phyloP scores from a whole-genome alignment of 2,888 invertebrate genomes.

The Melanophora roralis region DNA sequence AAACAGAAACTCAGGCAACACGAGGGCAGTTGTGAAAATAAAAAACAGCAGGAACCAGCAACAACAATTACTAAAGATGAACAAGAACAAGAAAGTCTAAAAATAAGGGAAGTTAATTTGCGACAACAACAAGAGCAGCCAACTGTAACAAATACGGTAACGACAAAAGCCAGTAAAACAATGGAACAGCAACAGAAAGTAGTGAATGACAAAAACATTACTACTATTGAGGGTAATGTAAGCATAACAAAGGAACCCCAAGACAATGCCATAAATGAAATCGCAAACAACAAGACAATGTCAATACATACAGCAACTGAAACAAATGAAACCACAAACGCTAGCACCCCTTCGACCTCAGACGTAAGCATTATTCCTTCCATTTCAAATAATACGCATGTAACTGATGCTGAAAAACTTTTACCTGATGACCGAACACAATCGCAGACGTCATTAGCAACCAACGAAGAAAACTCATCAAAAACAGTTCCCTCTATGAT shows the following conservation, averaged over 20 bases:
- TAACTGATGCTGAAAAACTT: background rate
- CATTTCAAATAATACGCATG: background rate
- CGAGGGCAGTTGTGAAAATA: constrained; percentile 35
- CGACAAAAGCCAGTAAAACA: constrained; percentile 38
- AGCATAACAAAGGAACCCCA: too few species aligned
- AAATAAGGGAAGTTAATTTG: constrained; percentile 33
- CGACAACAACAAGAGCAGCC: constrained; percentile 22
- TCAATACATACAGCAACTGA: constrained; percentile 30
- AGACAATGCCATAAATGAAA: constrained; percentile 53
- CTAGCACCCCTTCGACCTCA: constrained; percentile 3
- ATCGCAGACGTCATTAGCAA: background rate
- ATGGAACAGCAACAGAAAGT: constrained; percentile 15
- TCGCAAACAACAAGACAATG: constrained; percentile 52
- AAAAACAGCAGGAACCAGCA: constrained; percentile 41
- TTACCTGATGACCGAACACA: background rate
- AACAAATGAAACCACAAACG: constrained; percentile 36
- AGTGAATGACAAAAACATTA: background rate
- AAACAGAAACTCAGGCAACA: constrained; percentile 49
- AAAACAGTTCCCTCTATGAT: constrained; percentile 8
- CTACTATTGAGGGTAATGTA: constrained; percentile 28
- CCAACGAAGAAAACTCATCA: background rate
- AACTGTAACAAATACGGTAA: constrained; percentile 28
- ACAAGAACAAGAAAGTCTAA: constrained; percentile 2
- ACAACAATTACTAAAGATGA: constrained; percentile 31
- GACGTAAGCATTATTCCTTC: background rate